Conservation (phyloP, 2,888 invertebrate genomes). For the Tenthredo notha region DNA sequence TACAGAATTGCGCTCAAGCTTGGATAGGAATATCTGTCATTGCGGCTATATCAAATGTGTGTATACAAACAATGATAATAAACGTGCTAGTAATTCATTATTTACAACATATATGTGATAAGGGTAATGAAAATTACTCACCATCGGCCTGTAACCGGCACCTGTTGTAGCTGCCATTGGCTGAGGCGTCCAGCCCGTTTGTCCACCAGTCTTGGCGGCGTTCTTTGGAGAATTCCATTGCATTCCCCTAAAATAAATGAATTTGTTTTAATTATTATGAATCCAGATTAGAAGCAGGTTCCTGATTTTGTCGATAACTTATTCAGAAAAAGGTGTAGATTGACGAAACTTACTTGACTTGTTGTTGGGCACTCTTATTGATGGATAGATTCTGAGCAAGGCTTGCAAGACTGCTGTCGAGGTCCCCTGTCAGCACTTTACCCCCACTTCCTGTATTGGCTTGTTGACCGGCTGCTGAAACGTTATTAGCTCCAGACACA, state of each 20-base stretch:
- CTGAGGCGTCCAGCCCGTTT: constrained; percentile 90
- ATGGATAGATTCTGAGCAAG: constrained; percentile 96
- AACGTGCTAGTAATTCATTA: constrained; percentile 21
- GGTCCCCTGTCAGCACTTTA: constrained; percentile 93
- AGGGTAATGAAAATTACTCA: constrained; percentile 77
- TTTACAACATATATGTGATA: constrained; percentile 16
- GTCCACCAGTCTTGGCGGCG: constrained; percentile 87
- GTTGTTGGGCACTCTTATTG: constrained; percentile 86
- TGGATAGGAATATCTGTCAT: neutral
- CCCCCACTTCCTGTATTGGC: constrained; percentile 80
- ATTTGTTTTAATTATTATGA: constrained; percentile 1
- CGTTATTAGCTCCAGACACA: constrained; percentile 72
- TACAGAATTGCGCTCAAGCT: constrained; percentile 32
- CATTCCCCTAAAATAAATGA: constrained; percentile 84
- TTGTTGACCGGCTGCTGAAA: constrained; percentile 73
- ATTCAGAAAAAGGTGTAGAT: neutral
- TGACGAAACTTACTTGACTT: constrained; percentile 83
- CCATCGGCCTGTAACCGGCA: constrained; percentile 93
- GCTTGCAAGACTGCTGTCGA: constrained; percentile 95
- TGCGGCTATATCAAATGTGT: constrained; percentile 6
- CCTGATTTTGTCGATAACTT: constrained; percentile 7
- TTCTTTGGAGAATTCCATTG: constrained; percentile 96
- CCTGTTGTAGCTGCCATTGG: constrained; percentile 94
- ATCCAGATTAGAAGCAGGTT: neutral
- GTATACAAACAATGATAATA: constrained; percentile 13